Evolutionary conservation across 2,113 vertebrate species (phyloP), one percentile per base, ranked within the genome.

Genomic region (Rhabdomys dilectus): DNA sequence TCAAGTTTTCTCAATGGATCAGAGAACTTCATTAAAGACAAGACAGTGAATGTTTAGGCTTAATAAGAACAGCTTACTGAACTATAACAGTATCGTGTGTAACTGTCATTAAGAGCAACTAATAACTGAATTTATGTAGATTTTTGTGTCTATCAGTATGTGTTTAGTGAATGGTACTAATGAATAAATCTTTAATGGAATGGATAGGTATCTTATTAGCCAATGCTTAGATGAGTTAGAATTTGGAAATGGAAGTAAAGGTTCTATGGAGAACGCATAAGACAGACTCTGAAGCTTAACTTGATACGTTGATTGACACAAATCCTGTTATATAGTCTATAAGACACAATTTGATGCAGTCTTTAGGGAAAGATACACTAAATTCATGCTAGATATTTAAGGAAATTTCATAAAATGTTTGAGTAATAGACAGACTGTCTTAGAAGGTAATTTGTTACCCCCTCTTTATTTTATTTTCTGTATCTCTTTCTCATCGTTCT

Each of bases 261-360:
- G 0, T 56, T 45, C 19, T 19, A 5, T 22, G 36, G 39, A 34
- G 11, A 56, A 75, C 66, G 22, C 8, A 24, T 17, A n/a, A 1
- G 26, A 22, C 29, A 7, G 31, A 60, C 0, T 75, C 45, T 56
- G 7, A 36, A 26, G 11, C 39, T 86, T 62, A 2, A 60, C 73
- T 36, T 62, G 48, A 36, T 1, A n/a, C 0, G 15, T 48, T 5
- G 0, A 0, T 26, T 26, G 34, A 58, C 2, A 3, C 39, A 15
- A 29, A 0, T 45, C 7, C 53, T 91, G 6, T 7, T 0, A 11
- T 85, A 29, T 7, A 15, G 10, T 12, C 7, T 0, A 0, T 45
- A 70, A 68, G 3, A n/a, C 29, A 2, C 19, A 7, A 19, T 62
- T 85, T 0, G 86, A 87, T 72, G 7, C 0, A 36, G 0, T 72